Evolutionary conservation across 2,888 invertebrate genomes (phyloP).

Genomic region (Pasiphila rectangulata): DNA sequence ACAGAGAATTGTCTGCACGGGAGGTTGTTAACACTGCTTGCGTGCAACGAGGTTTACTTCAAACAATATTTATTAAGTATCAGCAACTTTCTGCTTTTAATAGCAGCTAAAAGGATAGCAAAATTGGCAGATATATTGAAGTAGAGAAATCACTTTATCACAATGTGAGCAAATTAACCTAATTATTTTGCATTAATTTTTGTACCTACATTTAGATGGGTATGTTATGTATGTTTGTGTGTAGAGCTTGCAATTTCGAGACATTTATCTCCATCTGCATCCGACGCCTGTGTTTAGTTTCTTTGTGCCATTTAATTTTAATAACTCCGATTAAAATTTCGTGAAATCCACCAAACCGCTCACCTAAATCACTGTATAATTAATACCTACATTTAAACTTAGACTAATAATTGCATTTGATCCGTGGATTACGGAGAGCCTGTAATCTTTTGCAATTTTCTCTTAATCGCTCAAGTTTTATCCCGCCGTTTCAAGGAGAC

Average conservation of each 20-base stretch:
- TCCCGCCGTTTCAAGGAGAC: slow-evolving; percentile 46
- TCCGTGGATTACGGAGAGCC: slow-evolving; percentile 62
- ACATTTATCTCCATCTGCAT: slow-evolving; percentile 14
- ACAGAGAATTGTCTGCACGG: slow-evolving; percentile 4
- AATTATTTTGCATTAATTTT: too few relatives aligned
- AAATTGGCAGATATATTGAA: too few relatives aligned
- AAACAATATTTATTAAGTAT: too few relatives aligned
- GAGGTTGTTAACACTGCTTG: slow-evolving; percentile 4
- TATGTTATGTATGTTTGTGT: too few relatives aligned
- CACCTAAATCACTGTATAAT: slow-evolving; percentile 63
- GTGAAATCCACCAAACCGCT: slow-evolving; percentile 39
- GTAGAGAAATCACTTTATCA: too few relatives aligned
- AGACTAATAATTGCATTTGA: slow-evolving; percentile 69
- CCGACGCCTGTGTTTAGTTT: slow-evolving; percentile 9
- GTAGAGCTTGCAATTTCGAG: slow-evolving; percentile 8
- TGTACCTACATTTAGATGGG: too few relatives aligned
- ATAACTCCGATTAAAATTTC: slow-evolving; percentile 23
- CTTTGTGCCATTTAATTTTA: slow-evolving; percentile 25
- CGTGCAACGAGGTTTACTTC: neutral
- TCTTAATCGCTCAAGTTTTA: slow-evolving; percentile 68
- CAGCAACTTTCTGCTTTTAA: too few relatives aligned
- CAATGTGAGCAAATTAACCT: too few relatives aligned
- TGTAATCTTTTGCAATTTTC: slow-evolving; percentile 78
- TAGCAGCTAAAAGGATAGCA: too few relatives aligned
- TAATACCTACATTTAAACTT: slow-evolving; percentile 66